Evolutionary conservation across 2,113 vertebrate genomes (phyloP).

Genomic region (Pseudorhombus dupliciocellatus): DNA sequence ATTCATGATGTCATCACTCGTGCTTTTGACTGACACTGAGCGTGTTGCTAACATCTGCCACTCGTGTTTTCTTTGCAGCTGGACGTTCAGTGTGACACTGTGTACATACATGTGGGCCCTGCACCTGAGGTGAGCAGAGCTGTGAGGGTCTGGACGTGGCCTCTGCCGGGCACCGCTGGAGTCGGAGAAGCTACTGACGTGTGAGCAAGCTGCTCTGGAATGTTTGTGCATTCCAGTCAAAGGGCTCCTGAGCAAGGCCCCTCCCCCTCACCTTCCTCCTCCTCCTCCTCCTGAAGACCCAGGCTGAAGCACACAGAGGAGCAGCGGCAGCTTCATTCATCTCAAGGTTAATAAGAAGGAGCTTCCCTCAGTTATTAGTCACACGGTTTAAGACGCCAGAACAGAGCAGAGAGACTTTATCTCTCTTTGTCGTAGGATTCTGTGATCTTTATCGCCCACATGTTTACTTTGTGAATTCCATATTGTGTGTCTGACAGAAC

Average conservation of each 20-base stretch:
- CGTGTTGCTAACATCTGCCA: background rate
- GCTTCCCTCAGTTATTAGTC: background rate
- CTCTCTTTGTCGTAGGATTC: too few relatives aligned
- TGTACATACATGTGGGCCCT: constrained; percentile 17
- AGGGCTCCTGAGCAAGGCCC: constrained; percentile 21
- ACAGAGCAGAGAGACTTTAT: too few relatives aligned
- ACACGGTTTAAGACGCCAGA: too few relatives aligned
- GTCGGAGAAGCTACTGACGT: constrained; percentile 43
- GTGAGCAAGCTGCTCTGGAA: constrained; percentile 62
- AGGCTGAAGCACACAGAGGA: too few relatives aligned
- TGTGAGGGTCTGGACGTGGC: too few relatives aligned
- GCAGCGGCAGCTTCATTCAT: background rate
- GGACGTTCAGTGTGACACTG: constrained; percentile 1
- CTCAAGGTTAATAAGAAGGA: background rate
- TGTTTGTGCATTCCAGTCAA: constrained; percentile 73
- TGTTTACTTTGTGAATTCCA: too few relatives aligned
- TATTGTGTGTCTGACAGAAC: too few relatives aligned
- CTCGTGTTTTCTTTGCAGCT: constrained; percentile 11
- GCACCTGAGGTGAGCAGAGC: background rate
- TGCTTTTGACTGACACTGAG: background rate
- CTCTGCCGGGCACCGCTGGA: background rate
- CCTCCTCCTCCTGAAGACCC: background rate
- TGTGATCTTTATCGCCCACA: too few relatives aligned
- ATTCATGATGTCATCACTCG: too few relatives aligned
- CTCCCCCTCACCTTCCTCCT: constrained; percentile 26